Conservation (phyloP, 2,113 vertebrate species). For the Lates calcarifer region DNA sequence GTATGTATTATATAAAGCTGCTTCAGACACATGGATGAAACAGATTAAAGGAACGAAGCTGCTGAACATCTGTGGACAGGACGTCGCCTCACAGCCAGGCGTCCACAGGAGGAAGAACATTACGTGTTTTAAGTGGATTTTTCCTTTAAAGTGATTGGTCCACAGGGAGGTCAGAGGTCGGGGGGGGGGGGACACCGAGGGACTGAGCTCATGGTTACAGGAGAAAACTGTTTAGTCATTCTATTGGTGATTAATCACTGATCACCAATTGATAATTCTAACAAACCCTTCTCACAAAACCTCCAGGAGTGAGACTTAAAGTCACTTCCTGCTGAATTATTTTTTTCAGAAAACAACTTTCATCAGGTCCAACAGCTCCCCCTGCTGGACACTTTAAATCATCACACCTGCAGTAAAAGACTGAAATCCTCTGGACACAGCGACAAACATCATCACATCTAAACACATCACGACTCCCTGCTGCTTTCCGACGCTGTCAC, state of each 20-base stretch:
- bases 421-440: neutral
- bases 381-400: neutral
- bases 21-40: neutral
- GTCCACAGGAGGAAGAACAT: neutral
- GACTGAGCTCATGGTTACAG: too few species aligned
- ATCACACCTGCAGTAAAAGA: neutral
- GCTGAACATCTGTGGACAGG: neutral
- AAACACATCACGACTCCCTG: too few species aligned
- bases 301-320: too few species aligned
- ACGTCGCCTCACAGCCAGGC: neutral
- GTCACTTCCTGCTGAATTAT: too few species aligned
- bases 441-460: neutral
- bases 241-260: too few species aligned
- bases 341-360: too few species aligned
- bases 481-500: neutral
- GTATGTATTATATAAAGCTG: neutral
- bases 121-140: neutral
- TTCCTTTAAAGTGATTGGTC: neutral
- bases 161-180: constrained; percentile 8
- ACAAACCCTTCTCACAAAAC: too few species aligned
- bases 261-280: neutral
- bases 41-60: too few species aligned
- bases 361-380: neutral
- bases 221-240: too few species aligned
- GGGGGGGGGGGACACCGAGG: too few species aligned